Base-by-base conservation (phyloP, 1,140 invertebrate species). In the Musca domestica region DNA sequence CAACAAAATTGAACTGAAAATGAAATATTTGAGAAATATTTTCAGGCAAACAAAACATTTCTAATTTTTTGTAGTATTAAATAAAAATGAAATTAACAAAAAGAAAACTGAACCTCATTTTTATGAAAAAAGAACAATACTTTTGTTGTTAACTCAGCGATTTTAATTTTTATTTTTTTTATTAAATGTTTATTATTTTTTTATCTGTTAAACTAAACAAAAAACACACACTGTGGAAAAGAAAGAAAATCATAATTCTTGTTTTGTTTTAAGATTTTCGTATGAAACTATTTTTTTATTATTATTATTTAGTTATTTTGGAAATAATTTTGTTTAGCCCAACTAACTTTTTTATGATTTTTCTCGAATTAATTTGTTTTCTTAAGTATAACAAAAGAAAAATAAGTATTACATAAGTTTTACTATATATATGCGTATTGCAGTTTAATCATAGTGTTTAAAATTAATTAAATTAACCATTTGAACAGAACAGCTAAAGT, bases 1-100 rank as follows among this genome's bases (percentile, higher is more conserved):
- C 47, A 63, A 30, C 54, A 58, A 27, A 58, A 17, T 64, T 46
- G 41, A 64, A 47, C 56, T 61, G 58, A 47, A 34, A 46, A 51
- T 48, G 15, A 46, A 34, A 67, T 66, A 51, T 52, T 19, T 47
- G 34, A 61, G 14, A 56, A 54, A 61, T 61, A 61, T 34, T 61
- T 61, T 61, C 34, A 34, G 19, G 34, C 9, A 61, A 61, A 56
- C 23, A 15, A n/a, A 56, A 56, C 23, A 56, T 41, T 51, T 20
- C 6, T 20, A 51, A 51, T 51, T 51, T 19, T 51, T 51, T n/a
- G n/a, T 51, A 19, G 17, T 19, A 51, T 51, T 51, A 51, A 51
- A 19, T 19, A 20, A 19, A 51, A 51, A 20, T 20, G 4, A 51
- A 19, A 19, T 20, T 51, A 49, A n/a, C 17, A 49, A 49, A 49